Base-by-base conservation (phyloP, 2,797 vertebrate species). In the Lophius americanus region DNA sequence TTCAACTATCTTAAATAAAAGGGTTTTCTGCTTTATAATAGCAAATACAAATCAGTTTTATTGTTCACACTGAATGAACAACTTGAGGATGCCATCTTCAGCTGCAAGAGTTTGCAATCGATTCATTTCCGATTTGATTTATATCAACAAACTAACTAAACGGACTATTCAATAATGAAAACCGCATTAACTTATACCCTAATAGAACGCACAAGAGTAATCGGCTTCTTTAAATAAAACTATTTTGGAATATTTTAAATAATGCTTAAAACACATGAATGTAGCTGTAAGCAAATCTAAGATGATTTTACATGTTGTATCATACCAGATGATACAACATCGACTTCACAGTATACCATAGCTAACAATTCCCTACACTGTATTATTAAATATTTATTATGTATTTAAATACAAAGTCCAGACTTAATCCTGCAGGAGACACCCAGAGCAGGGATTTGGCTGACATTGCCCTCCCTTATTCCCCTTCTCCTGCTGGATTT, bases 371-470 rank as follows among this genome's bases (percentile, higher is more conserved):
- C 23, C 23, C 23, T 23, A 23, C 23, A 23, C 23, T 23, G 23
- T 23, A 23, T 23, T 23, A 23, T 23, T 23, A 23, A 23, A 23
- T 23, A 23, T 1, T 23, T 23, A 23, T 23, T 23, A 23, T 23
- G 23, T 23, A 23, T 23, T 23, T 23, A 23, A 23, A 23, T 23
- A 23, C 23, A 23, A 23, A 23, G 23, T 23, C 23, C 23, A 84
- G 59, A 83, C 73, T 7, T 89, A 93, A 92, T 93, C 91, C 85
- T 65, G 69, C 81, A 78, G 72, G 78, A 89, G 84, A 85, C 74
- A 70, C 77, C 60, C 67, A 76, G 70, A 84, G 70, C 82, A 61
- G 71, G 81, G 91, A 92, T 93, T 91, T 93, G 69, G 62, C 66
- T 48, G 60, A 57, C 52, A 5, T 9, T 46, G 4, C 49, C 39